Conservation (phyloP, 2,888 invertebrate species). For the Anarsia innoxiella region DNA sequence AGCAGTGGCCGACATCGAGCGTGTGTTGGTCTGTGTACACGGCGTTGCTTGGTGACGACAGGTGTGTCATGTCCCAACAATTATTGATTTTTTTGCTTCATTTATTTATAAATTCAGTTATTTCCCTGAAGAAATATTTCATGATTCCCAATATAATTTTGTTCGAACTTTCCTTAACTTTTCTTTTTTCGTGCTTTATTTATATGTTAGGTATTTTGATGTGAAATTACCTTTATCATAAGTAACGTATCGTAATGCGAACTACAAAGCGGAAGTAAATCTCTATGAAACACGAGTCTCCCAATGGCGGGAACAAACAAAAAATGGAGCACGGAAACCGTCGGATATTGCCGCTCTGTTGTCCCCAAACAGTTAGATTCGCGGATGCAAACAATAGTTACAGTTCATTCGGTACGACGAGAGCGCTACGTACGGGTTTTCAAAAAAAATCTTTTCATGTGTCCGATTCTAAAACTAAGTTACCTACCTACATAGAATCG, state of each 20-base stretch:
- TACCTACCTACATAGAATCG: too few species aligned
- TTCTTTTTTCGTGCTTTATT: too few species aligned
- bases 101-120: conserved; percentile 10
- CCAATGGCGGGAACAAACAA: background rate
- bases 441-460: too few species aligned
- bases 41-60: conserved; percentile 54
- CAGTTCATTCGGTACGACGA: conserved; percentile 48
- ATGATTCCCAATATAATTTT: too few species aligned
- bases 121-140: too few species aligned
- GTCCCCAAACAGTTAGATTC: conserved; percentile 19
- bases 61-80: conserved; percentile 41
- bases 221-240: too few species aligned
- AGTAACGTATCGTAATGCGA: background rate
- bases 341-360: conserved; percentile 12
- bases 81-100: conserved; percentile 40
- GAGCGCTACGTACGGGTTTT: too few species aligned
- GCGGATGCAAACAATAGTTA: conserved; percentile 46
- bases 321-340: background rate
- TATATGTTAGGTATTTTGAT: too few species aligned
- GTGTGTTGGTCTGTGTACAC: too few species aligned
- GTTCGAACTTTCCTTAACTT: too few species aligned
- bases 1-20: too few species aligned
- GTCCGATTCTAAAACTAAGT: too few species aligned
- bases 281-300: background rate
- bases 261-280: conserved; percentile 5